Percentiles rank a stretch among this genome's conserved stretches.
phyloP scores from a whole-genome alignment of 2,888 invertebrate genomes.

The Zaprionus lineosus region DNA sequence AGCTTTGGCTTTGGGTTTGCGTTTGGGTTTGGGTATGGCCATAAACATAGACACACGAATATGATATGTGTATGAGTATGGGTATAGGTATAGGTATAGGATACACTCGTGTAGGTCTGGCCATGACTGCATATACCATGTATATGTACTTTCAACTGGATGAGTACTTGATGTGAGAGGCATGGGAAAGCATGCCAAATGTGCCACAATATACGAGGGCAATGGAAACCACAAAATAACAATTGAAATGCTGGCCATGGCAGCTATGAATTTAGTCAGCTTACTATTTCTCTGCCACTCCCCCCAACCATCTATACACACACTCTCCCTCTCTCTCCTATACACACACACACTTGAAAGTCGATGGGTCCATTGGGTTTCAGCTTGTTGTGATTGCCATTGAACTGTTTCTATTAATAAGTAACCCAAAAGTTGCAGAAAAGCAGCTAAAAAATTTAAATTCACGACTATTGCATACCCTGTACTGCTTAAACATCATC shows the following conservation, averaged over 20 bases:
- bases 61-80: too few species aligned
- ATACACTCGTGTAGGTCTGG: too few species aligned
- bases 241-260: conserved; percentile 36
- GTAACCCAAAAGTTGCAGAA: conserved; percentile 4
- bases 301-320: not conserved
- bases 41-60: too few species aligned
- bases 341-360: conserved; percentile 27
- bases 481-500: not conserved
- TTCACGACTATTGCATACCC: not conserved
- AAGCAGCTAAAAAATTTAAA: not conserved
- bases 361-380: conserved; percentile 30
- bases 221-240: conserved; percentile 42
- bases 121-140: too few species aligned
- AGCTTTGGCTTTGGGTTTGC: too few species aligned
- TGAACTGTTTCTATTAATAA: conserved; percentile 49
- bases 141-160: too few species aligned
- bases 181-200: conserved; percentile 49
- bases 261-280: too few species aligned
- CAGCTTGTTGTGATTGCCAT: conserved; percentile 52
- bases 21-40: too few species aligned
- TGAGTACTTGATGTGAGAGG: conserved; percentile 31
- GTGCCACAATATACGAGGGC: conserved; percentile 24
- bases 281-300: too few species aligned
- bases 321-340: too few species aligned
- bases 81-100: too few species aligned